Evolutionary conservation across 2,797 vertebrate species (phyloP).

Genomic region (Lepilemur septentrionalis): DNA sequence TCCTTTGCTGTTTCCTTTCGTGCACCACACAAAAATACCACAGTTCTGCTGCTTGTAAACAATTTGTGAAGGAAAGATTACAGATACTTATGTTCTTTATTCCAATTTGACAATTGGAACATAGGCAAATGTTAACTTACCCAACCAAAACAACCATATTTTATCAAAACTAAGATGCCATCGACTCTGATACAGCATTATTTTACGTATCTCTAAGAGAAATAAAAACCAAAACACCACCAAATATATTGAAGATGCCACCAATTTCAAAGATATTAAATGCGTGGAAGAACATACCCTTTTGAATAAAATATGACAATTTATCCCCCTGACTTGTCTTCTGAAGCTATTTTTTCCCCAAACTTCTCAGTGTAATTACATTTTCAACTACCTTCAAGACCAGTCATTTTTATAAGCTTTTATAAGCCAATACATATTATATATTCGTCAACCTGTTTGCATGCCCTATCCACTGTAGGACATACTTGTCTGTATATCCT

Average conservation of each 20-base stretch:
- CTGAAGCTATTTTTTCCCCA: neutral
- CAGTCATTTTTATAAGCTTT: neutral
- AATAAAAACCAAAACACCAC: neutral
- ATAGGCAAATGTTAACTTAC: neutral
- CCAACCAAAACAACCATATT: neutral
- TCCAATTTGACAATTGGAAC: neutral
- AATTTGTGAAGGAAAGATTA: neutral
- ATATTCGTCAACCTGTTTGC: neutral
- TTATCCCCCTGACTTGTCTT: neutral
- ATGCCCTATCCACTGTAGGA: neutral
- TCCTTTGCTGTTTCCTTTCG: neutral
- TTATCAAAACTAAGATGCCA: slow-evolving; percentile 40
- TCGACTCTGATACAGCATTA: neutral
- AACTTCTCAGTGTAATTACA: neutral
- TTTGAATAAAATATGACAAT: neutral
- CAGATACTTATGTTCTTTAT: neutral
- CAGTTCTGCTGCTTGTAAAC: neutral
- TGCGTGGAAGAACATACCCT: neutral
- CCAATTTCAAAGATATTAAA: neutral
- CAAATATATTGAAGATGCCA: neutral
- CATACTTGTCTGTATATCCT: neutral
- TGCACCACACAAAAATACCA: neutral
- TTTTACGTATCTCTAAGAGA: neutral
- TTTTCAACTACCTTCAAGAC: neutral
- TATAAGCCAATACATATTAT: neutral